Evolutionary conservation across 2,888 invertebrate species (phyloP), one percentile per base, ranked within the genome.

Genomic region (Eilema sororculum): DNA sequence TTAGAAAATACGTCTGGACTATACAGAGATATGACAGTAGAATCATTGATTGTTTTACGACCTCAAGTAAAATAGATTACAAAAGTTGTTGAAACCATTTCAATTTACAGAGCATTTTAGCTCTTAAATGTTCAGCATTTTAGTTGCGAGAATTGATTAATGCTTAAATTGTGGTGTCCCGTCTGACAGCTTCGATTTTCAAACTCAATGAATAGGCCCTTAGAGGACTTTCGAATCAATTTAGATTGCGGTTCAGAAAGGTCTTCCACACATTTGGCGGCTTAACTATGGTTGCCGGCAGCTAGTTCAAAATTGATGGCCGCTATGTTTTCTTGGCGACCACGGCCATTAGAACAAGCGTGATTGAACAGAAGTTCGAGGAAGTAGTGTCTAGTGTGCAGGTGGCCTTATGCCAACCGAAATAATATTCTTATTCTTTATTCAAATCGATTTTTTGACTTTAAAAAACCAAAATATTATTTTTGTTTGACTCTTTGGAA

Each of bases 1-100:
- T 75, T 46, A 73, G 84, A 81, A 79, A 75, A 71, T 79, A 74
- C 72, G 72, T 65, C 73, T 12, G 61, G n/a, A 59, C 60, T 72
- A 33, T 70, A 20, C 65, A 58, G 30, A 61, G 20, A 60, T 61
- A 28, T 5, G 20, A 61, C 33, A n/a, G 61, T 25, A 3, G n/a
- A 46, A 46, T 12, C 46, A 41, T 46, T 59, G 10, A 13, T 3
- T 46, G 9, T n/a, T n/a, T 30, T 60, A 10, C n/a, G 30, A 16
- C 20, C 52, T 52, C n/a, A 20, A 20, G 52, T 52, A 52, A 6
- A 52, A 20, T 8, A n/a, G 6, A 20, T 52, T n/a, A 52, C 52
- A 9, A 52, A n/a, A 52, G n/a, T 1, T 52, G n/a, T 46, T 46
- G 46, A 41, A 16, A 46, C 20, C 20, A 20, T 52, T 52, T 20